A percentile compares a stretch with the other conserved stretches of the same genome.
Evolutionary conservation across 2,113 vertebrate genomes (phyloP).

Genomic region (Eublepharis macularius): DNA sequence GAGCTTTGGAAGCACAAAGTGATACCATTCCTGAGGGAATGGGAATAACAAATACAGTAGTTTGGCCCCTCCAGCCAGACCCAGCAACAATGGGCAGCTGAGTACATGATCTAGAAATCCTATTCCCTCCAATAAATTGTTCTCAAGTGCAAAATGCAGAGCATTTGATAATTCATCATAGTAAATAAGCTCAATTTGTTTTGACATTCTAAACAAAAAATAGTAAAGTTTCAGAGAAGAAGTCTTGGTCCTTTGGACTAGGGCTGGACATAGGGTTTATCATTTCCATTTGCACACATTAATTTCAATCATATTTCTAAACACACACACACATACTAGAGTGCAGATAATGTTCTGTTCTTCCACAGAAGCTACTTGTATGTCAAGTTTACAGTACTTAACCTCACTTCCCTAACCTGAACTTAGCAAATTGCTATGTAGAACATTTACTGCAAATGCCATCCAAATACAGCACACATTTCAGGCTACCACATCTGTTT

Average conservation of each 20-base stretch:
- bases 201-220: neutral
- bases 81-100: neutral
- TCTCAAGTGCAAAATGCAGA: conserved; percentile 21
- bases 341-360: conserved; percentile 22
- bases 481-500: conserved; percentile 43
- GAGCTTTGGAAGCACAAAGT: neutral
- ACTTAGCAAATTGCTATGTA: conserved; percentile 48
- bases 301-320: conserved; percentile 50
- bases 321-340: conserved; percentile 53
- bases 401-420: conserved; percentile 42
- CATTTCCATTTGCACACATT: neutral
- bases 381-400: conserved; percentile 67
- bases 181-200: neutral
- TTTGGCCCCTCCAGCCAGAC: neutral
- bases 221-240: neutral
- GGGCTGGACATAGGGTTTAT: rapidly evolving
- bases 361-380: conserved; percentile 57
- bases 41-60: neutral
- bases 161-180: conserved; percentile 22
- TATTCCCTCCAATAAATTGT: neutral
- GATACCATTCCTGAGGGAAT: neutral
- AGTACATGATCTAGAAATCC: neutral
- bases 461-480: conserved; percentile 36
- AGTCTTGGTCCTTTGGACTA: conserved; percentile 23
- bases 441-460: conserved; percentile 47